Percentiles rank a stretch among this genome's conserved stretches.
Conservation (phyloP, 1,140 invertebrate species). For the Drosophila chauvacae region DNA sequence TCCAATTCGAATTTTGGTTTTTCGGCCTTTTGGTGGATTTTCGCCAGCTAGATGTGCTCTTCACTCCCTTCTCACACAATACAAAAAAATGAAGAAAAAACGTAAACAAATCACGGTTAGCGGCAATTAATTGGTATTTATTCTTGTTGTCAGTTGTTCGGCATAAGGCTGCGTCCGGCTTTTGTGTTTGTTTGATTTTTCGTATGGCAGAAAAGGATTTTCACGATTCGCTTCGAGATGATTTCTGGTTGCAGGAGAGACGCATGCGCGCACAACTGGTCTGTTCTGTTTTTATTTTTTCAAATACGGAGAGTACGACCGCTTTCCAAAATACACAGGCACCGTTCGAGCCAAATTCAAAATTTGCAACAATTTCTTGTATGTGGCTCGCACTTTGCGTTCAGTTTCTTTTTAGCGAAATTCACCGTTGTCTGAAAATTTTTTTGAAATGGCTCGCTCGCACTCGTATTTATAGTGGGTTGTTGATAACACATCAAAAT, state of each 20-base stretch:
- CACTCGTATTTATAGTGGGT: conserved; percentile 6
- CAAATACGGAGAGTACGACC: conserved; percentile 52
- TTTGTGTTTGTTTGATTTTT: conserved; percentile 39
- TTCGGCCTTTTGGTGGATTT: conserved; percentile 31
- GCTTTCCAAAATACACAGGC: conserved; percentile 29
- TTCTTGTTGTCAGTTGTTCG: conserved; percentile 27
- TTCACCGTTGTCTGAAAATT: conserved; percentile 6
- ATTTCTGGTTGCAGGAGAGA: conserved; percentile 41
- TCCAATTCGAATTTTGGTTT: conserved; percentile 61
- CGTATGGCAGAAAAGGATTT: conserved; percentile 52
- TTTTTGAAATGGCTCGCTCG: conserved; percentile 9
- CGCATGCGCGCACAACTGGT: conserved; percentile 49
- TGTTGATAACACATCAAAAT: too few species aligned
- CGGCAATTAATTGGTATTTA: conserved; percentile 36
- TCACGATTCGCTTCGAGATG: conserved; percentile 32
- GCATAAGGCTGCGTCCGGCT: conserved; percentile 45
- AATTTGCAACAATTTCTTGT: conserved; percentile 2
- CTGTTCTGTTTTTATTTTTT: conserved; percentile 6
- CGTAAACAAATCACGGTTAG: conserved; percentile 75
- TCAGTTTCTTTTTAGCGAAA: not conserved
- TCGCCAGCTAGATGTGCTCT: conserved; percentile 32
- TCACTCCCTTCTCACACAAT: conserved; percentile 67
- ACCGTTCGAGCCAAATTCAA: conserved; percentile 2
- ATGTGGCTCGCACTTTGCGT: conserved; percentile 3
- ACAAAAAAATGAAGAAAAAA: conserved; percentile 75